A percentile compares a stretch with the other conserved stretches of the same genome.
Conservation (phyloP, 2,113 vertebrate genomes). For the Limnothrissa miodon region DNA sequence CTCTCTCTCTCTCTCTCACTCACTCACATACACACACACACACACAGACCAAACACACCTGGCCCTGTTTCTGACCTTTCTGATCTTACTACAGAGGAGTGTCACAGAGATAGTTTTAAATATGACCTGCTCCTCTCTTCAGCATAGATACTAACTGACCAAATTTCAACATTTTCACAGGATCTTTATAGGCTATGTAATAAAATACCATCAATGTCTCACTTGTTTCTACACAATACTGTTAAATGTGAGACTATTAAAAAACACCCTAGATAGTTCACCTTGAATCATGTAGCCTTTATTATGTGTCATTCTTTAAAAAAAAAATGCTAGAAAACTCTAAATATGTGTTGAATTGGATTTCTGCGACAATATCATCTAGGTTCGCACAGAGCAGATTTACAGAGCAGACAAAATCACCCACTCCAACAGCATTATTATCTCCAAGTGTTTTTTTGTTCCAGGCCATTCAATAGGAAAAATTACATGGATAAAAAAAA, state of each 20-base stretch:
- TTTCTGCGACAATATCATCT: background rate
- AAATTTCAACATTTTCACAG: background rate
- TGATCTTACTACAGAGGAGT: too few species aligned
- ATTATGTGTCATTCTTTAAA: background rate
- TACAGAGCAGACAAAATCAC: background rate
- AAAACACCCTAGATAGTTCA: background rate
- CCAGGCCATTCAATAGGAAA: background rate
- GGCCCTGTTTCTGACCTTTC: too few species aligned
- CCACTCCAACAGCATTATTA: background rate
- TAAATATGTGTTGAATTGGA: background rate
- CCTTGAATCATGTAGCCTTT: background rate
- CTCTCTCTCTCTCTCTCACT: too few species aligned
- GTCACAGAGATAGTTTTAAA: background rate
- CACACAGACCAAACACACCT: too few species aligned
- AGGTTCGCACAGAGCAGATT: background rate
- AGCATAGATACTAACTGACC: background rate
- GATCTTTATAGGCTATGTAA: background rate
- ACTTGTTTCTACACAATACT: background rate
- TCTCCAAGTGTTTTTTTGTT: slow-evolving; percentile 1
- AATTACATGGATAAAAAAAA: background rate
- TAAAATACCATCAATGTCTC: background rate
- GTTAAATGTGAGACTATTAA: too few species aligned
- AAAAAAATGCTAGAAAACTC: background rate
- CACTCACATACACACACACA: background rate
- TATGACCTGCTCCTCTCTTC: background rate